Base-by-base conservation (phyloP, 2,888 invertebrate genomes). In the Chymomyza fuscimana region DNA sequence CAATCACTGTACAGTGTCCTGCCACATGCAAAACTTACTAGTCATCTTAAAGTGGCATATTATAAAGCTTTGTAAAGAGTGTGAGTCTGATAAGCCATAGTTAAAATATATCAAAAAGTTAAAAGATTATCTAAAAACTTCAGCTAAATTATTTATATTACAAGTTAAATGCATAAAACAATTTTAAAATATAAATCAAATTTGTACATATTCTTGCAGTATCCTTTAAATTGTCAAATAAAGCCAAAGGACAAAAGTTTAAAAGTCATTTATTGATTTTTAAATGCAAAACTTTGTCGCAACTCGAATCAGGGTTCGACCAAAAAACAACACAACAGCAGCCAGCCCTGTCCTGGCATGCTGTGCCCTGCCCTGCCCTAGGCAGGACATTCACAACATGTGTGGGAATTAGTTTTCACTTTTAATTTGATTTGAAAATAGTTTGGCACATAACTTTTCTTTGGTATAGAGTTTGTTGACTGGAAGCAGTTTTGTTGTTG, bases 251-350 rank as follows among this genome's bases (percentile, higher is more conserved):
- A 62, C 62, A 70, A 70, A 78, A 78, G 85, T 76, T 80, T 65
- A 74, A 59, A 82, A 80, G 79, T 78, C 77, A 81, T 74, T 87
- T 87, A 87, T 87, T 87, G 88, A 87, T 87, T 87, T 87, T 82
- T 87, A 73, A 64, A 56, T 50, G 40, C 36, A 63, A 78, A 76
- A 73, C 69, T 86, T 80, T 85, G 76, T 73, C 73, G 78, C 80
- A 73, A 67, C 72, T 73, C 58, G n/a, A 32, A 56, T 32, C 22
- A 64, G 59, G 56, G 64, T 62, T 63, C 59, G 56, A 70, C 64
- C 61, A 65, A 40, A 56, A 64, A 56, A 61, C 46, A 65, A 64
- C 19, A 50, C 56, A 63, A 65, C 29, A 68, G 63, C 32, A 40
- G 58, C 12, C 46, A 29, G 4, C 52, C 19, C 51, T 16, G 5